These are phyloP conservation scores for Hylomyscus alleni DNA, from an alignment of 2,797 vertebrate genomes.

Conservation along the genomic window DNA sequence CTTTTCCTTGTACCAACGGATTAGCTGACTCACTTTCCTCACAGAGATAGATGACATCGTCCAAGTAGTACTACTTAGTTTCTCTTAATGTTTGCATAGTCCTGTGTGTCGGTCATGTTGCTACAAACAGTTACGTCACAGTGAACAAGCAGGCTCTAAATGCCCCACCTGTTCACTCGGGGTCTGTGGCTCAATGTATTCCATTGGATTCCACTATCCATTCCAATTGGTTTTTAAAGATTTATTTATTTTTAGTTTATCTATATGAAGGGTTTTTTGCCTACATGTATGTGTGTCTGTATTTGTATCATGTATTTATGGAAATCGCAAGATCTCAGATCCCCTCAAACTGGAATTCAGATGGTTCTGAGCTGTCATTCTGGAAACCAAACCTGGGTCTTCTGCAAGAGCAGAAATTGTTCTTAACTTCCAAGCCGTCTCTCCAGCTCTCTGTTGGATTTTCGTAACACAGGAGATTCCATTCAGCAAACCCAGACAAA, in stretches of 20 bases:
- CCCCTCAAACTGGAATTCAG: background rate
- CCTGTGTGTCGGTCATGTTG: too few species aligned
- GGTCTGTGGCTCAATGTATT: background rate
- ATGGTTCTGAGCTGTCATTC: background rate
- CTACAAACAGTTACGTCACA: background rate
- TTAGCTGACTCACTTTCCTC: conserved; percentile 4
- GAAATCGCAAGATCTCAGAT: background rate
- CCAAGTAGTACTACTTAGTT: conserved; percentile 22
- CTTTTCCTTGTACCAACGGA: background rate
- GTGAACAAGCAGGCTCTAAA: background rate
- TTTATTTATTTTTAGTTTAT: background rate
- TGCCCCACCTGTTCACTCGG: background rate
- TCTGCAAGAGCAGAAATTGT: background rate
- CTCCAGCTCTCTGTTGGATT: background rate
- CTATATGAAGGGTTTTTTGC: background rate
- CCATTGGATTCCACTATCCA: background rate
- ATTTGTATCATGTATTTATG: background rate
- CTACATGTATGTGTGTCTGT: background rate
- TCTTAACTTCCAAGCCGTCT: background rate
- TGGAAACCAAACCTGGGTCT: background rate
- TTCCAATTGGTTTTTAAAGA: background rate
- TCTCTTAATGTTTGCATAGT: conserved; percentile 31
- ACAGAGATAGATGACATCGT: background rate
- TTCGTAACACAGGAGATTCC: background rate
- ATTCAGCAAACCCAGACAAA: background rate